Evolutionary conservation across 2,888 invertebrate genomes (phyloP).

Genomic region (Tachina grossa): DNA sequence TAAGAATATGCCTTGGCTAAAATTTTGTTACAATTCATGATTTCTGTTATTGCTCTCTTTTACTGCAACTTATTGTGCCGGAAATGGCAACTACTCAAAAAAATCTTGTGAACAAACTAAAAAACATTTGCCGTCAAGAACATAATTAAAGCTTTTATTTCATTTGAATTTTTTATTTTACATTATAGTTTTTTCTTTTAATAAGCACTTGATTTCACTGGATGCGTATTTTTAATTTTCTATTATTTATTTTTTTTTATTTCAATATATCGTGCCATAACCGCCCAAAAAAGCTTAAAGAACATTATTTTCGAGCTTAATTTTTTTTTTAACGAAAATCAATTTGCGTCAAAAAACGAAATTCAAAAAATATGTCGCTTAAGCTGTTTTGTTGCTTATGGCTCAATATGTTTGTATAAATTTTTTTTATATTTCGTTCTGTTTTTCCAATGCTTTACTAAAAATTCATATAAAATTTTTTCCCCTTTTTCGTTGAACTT

Average conservation of each 20-base stretch:
- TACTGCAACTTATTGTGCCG: constrained; percentile 35
- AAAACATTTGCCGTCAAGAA: constrained; percentile 31
- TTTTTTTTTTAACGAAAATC: no score
- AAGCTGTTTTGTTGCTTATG: no score
- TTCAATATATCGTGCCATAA: no score
- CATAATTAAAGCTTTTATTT: constrained; percentile 31
- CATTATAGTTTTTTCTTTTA: not conserved
- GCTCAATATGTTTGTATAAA: no score
- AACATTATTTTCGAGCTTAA: no score
- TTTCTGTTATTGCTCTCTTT: not conserved
- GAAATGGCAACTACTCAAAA: constrained; percentile 9
- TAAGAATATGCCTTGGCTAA: no score
- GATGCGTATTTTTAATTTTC: no score
- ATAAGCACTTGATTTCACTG: not conserved
- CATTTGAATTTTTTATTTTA: not conserved
- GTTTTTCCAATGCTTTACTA: not conserved
- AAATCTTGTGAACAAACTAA: not conserved
- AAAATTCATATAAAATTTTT: not conserved
- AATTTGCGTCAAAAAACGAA: no score
- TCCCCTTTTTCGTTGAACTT: constrained; percentile 13
- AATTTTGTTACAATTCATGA: no score
- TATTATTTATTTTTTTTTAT: no score
- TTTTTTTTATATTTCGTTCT: not conserved
- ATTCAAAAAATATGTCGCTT: no score
- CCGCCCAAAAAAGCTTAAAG: not conserved